Evolutionary conservation across 2,113 vertebrate genomes (phyloP).

Genomic region (Tretioscincus oriximinensis): DNA sequence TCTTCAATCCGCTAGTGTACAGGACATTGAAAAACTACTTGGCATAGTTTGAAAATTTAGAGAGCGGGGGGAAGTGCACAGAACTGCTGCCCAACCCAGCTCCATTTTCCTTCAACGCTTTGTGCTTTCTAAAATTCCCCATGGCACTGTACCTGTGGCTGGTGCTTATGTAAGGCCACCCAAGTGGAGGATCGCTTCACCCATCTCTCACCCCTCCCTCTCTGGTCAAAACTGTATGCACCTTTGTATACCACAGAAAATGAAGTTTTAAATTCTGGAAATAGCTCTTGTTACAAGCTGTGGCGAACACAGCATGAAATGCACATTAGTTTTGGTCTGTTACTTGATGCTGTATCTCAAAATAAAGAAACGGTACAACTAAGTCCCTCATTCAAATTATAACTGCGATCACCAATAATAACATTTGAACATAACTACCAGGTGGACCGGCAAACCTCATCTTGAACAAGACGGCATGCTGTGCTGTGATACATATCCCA

Average conservation of each 20-base stretch:
- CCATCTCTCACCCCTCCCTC: not conserved
- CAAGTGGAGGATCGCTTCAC: constrained; percentile 10
- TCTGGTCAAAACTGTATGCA: not conserved
- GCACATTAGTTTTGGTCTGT: not conserved
- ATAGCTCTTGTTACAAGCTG: constrained; percentile 8
- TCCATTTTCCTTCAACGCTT: not conserved
- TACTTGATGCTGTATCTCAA: not conserved
- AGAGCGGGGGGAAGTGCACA: not conserved
- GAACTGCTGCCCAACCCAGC: not conserved
- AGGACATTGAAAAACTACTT: constrained; percentile 2
- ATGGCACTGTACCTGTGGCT: constrained; percentile 9
- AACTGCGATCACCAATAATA: no score
- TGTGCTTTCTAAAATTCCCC: constrained; percentile 18
- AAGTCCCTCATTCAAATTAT: no score
- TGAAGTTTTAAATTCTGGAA: constrained; percentile 12
- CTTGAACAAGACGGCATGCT: no score
- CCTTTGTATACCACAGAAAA: not conserved
- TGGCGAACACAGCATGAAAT: not conserved
- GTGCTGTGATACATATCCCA: no score
- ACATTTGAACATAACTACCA: no score
- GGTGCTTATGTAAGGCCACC: constrained; percentile 25
- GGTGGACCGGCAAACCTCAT: no score
- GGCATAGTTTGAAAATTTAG: not conserved
- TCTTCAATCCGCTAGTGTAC: constrained; percentile 53
- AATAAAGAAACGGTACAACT: not conserved